phyloP scores from a whole-genome alignment of 2,888 invertebrate species.

The Epsilonema sp. region DNA sequence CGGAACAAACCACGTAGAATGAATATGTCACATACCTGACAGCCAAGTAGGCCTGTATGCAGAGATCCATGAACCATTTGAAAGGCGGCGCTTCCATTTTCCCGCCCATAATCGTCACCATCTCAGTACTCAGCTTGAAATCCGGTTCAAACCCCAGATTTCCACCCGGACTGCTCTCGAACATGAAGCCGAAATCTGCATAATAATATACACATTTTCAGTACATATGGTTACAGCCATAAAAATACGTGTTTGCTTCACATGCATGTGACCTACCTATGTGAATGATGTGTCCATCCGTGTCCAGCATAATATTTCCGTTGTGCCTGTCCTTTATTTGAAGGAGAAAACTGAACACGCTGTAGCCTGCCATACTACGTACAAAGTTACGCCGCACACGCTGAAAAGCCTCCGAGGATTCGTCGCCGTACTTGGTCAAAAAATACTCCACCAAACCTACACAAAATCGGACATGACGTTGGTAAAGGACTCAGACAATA shows the following conservation, averaged over 20 bases:
- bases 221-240: too few species aligned
- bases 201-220: too few species aligned
- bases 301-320: slow-evolving; percentile 96
- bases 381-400: slow-evolving; percentile 85
- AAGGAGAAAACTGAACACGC: slow-evolving; percentile 80
- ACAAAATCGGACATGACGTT: too few species aligned
- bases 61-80: slow-evolving; percentile 90
- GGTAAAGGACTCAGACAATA: too few species aligned
- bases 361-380: slow-evolving; percentile 97
- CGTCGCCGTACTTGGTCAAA: slow-evolving; percentile 46
- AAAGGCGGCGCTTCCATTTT: slow-evolving; percentile 89
- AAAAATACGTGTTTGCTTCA: too few species aligned
- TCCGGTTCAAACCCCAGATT: slow-evolving; percentile 98
- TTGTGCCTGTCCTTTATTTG: slow-evolving; percentile 99
- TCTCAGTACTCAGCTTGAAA: slow-evolving; percentile 95
- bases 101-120: slow-evolving; percentile 99
- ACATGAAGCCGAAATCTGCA: slow-evolving; percentile 98
- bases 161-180: slow-evolving; percentile 96
- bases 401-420: slow-evolving; percentile 52
- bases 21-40: too few species aligned
- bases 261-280: too few species aligned
- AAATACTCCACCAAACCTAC: slow-evolving; percentile 78
- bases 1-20: too few species aligned
- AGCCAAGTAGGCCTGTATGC: slow-evolving; percentile 87
- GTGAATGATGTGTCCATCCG: slow-evolving; percentile 90